Percentiles rank a stretch among this genome's conserved stretches.
Evolutionary conservation across 2,797 vertebrate species (phyloP).

Genomic region (Florisuga fusca): DNA sequence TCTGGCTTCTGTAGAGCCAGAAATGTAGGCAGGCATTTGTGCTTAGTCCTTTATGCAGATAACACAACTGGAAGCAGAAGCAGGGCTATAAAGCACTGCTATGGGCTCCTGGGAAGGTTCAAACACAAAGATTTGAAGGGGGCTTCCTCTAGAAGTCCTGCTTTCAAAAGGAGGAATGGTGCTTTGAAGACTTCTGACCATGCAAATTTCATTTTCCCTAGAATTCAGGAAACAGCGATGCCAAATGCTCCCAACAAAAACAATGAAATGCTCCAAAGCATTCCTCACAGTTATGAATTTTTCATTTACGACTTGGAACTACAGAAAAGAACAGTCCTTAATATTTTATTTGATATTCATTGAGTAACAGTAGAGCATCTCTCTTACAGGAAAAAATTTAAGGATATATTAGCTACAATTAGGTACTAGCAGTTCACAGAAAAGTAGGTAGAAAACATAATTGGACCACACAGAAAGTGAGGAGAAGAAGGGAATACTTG

Average conservation of each 20-base stretch:
- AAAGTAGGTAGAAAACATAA: constrained; percentile 18
- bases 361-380: not conserved
- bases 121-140: not conserved
- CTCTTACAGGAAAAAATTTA: constrained; percentile 21
- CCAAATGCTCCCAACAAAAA: not conserved
- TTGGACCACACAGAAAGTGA: not conserved
- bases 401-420: constrained; percentile 3
- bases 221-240: not conserved
- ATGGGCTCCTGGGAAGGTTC: not conserved
- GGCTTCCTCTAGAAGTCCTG: not conserved
- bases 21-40: not conserved
- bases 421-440: constrained; percentile 27
- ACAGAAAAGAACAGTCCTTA: not conserved
- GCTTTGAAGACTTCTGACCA: not conserved
- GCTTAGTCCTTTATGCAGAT: not conserved
- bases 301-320: constrained; percentile 1
- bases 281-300: not conserved
- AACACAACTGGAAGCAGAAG: not conserved
- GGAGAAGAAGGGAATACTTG: not conserved
- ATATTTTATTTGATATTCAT: not conserved
- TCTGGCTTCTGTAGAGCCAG: not conserved
- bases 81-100: not conserved
- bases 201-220: constrained; percentile 18
- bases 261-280: not conserved
- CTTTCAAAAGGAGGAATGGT: not conserved